Percentiles rank a stretch among this genome's conserved stretches.
Evolutionary conservation across 2,888 invertebrate genomes (phyloP).

Genomic region (Apoda limacodes): DNA sequence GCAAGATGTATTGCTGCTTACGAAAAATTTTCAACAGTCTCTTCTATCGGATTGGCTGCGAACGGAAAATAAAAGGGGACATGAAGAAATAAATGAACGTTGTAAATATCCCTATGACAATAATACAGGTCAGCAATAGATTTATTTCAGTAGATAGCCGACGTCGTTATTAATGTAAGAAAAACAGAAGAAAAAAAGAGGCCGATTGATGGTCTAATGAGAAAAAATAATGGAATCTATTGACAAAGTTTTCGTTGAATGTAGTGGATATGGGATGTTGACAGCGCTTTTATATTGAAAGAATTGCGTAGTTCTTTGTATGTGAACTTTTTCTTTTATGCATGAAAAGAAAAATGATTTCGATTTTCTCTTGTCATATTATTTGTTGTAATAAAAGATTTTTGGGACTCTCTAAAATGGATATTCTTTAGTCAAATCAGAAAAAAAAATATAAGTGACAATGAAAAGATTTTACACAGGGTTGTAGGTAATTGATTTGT

Average conservation of each 20-base stretch:
- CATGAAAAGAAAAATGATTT: too few species aligned
- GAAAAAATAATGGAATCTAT: slow-evolving; percentile 46
- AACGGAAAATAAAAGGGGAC: slow-evolving; percentile 70
- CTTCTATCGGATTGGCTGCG: slow-evolving; percentile 65
- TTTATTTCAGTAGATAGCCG: slow-evolving; percentile 54
- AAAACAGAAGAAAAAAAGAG: slow-evolving; percentile 58
- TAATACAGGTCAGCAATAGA: slow-evolving; percentile 71
- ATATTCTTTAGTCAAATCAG: too few species aligned
- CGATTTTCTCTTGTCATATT: too few species aligned
- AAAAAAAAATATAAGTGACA: too few species aligned
- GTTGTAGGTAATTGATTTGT: too few species aligned
- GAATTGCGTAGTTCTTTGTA: too few species aligned
- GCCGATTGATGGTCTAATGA: slow-evolving; percentile 39
- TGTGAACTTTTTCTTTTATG: too few species aligned
- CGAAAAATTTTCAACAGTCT: slow-evolving; percentile 68
- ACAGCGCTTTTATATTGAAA: slow-evolving; percentile 18
- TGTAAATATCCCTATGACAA: slow-evolving; percentile 69
- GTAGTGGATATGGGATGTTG: slow-evolving; percentile 22
- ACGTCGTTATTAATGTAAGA: slow-evolving; percentile 61
- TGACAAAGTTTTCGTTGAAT: slow-evolving; percentile 40
- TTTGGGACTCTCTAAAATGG: too few species aligned
- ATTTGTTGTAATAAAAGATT: too few species aligned
- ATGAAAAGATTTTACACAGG: too few species aligned
- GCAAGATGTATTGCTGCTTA: slow-evolving; percentile 70
- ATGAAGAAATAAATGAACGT: slow-evolving; percentile 63